Evolutionary conservation across 2,797 vertebrate genomes (phyloP).

Genomic region (Syngnathus rostellatus): DNA sequence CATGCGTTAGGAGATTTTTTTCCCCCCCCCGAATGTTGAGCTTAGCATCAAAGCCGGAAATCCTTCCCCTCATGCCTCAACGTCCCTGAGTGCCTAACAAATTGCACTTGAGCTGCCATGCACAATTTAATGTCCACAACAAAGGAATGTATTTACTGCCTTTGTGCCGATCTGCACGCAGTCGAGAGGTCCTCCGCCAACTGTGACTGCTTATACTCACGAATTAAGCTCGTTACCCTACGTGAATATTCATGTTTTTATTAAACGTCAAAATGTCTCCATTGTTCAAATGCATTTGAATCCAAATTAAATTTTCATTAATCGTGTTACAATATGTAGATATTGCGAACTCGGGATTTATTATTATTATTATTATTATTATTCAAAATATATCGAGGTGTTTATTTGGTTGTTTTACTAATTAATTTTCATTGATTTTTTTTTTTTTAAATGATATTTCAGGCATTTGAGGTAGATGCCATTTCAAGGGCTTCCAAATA

Average conservation of each 20-base stretch:
- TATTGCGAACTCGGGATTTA: not conserved
- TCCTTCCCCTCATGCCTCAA: constrained; percentile 9
- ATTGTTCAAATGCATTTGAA: not conserved
- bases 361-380: not conserved
- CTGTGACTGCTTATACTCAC: not conserved
- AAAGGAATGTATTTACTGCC: not conserved
- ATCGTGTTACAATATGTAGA: not conserved
- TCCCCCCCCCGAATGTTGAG: not conserved
- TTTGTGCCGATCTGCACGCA: not conserved
- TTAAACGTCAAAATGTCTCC: not conserved
- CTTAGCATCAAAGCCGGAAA: constrained; percentile 7
- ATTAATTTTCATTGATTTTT: not conserved
- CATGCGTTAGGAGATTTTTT: not conserved
- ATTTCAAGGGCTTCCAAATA: constrained; percentile 15
- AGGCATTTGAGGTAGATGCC: constrained; percentile 3
- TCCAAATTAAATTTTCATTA: not conserved
- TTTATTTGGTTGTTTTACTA: not conserved
- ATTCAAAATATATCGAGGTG: not conserved
- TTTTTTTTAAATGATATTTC: not conserved
- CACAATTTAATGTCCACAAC: constrained; percentile 12
- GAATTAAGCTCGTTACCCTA: not conserved
- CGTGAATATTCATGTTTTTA: not conserved
- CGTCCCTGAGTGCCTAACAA: constrained; percentile 12
- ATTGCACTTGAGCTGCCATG: constrained; percentile 15
- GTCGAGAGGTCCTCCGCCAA: not conserved